Conservation (phyloP, 1,140 invertebrate species). For the Coenobita brevimanus region DNA sequence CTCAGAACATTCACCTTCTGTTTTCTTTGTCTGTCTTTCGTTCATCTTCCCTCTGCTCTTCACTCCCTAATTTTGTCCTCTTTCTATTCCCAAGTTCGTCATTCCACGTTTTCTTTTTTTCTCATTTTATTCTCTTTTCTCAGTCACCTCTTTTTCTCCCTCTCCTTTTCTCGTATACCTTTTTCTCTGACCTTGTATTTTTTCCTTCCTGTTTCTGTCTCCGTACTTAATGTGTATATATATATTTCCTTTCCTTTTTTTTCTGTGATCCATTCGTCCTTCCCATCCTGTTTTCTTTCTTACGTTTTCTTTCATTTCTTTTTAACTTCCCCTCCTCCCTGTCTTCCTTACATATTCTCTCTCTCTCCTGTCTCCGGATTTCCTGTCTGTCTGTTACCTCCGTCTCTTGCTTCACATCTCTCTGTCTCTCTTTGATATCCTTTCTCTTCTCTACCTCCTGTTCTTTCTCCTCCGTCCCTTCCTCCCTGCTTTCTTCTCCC, state of each 20-base stretch:
- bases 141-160: background rate
- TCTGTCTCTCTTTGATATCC: too few species aligned
- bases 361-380: too few species aligned
- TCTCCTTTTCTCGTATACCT: background rate
- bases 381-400: too few species aligned
- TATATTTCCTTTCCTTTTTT: background rate
- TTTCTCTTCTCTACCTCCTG: too few species aligned
- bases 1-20: background rate
- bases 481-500: too few species aligned
- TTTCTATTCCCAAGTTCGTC: background rate
- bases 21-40: background rate
- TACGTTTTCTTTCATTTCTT: background rate
- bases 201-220: background rate
- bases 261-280: background rate
- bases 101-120: background rate
- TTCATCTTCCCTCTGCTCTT: background rate
- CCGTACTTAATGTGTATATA: background rate
- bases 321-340: too few species aligned
- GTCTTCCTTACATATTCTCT: too few species aligned
- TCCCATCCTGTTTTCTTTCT: background rate
- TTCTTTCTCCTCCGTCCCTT: too few species aligned
- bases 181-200: background rate
- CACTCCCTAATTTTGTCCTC: too few species aligned
- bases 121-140: background rate
- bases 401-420: too few species aligned